Percentiles rank a stretch among this genome's conserved stretches.
Conservation (phyloP, 2,797 vertebrate species). For the Sebastes trivittatus region DNA sequence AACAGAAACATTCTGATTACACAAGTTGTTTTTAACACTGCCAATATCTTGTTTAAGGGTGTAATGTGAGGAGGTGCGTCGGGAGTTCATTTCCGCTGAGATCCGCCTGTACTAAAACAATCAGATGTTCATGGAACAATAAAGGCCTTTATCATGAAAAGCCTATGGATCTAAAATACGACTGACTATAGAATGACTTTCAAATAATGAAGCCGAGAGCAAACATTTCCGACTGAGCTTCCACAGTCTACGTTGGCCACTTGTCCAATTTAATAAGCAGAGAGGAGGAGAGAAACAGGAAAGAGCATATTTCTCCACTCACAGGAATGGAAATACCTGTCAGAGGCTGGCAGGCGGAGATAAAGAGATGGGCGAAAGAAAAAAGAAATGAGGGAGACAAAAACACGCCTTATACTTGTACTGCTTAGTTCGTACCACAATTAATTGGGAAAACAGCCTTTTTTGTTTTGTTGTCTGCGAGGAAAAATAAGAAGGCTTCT, state of each 20-base stretch:
- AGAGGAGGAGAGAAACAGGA: neutral
- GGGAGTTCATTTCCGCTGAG: slow-evolving; percentile 2
- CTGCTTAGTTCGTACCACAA: neutral
- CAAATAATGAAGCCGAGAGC: slow-evolving; percentile 17
- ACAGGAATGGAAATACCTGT: slow-evolving; percentile 42
- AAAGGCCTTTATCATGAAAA: slow-evolving; percentile 13
- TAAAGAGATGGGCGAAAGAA: slow-evolving; percentile 36
- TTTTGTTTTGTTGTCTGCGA: neutral
- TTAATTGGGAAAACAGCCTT: slow-evolving; percentile 12
- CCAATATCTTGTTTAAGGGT: slow-evolving; percentile 1
- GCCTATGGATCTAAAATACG: neutral
- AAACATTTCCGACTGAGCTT: slow-evolving; percentile 44
- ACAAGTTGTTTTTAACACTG: neutral
- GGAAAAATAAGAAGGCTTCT: neutral
- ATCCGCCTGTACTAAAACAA: neutral
- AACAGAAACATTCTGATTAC: neutral
- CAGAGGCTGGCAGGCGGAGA: slow-evolving; percentile 30
- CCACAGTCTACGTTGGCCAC: slow-evolving; percentile 9
- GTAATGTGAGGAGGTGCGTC: neutral
- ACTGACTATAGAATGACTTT: slow-evolving; percentile 6
- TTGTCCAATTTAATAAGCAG: slow-evolving; percentile 56
- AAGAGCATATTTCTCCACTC: slow-evolving; percentile 23
- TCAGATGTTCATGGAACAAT: neutral
- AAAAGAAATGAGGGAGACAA: slow-evolving; percentile 2
- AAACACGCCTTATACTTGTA: slow-evolving; percentile 3